phyloP scores from a whole-genome alignment of 2,888 invertebrate genomes.

The Nomada fabriciana region DNA sequence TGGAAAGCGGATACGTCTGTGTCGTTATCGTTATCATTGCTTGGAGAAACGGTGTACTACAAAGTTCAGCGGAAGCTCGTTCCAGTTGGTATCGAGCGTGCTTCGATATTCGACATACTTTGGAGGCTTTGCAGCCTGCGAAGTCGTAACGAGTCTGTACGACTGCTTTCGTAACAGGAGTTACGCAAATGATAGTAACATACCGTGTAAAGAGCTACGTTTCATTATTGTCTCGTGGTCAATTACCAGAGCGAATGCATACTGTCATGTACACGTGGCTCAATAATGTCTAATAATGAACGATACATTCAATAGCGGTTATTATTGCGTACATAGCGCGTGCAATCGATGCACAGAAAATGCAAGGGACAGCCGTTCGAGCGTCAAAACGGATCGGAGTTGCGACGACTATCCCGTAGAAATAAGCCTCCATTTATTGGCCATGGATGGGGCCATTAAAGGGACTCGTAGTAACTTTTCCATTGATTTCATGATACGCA shows the following conservation, averaged over 20 bases:
- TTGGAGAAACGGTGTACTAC: neutral
- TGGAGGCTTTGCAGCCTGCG: neutral
- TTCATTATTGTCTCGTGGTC: neutral
- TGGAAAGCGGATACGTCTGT: neutral
- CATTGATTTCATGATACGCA: neutral
- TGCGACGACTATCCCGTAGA: neutral
- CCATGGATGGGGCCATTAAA: neutral
- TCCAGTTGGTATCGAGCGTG: neutral
- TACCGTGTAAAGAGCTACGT: neutral
- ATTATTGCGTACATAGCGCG: too few relatives aligned
- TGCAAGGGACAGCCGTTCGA: neutral
- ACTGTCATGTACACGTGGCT: neutral
- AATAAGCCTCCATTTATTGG: neutral
- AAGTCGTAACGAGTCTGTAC: constrained; percentile 1
- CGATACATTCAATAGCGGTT: neutral
- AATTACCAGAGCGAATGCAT: neutral
- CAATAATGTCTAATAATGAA: neutral
- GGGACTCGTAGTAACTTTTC: neutral
- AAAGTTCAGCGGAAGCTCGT: constrained; percentile 11
- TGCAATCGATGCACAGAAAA: neutral
- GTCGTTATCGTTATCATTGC: constrained; percentile 26
- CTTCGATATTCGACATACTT: constrained; percentile 15
- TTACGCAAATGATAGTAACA: too few relatives aligned
- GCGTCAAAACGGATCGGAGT: neutral
- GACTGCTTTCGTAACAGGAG: too few relatives aligned